Base-by-base conservation (phyloP, 2,888 invertebrate species). In the Chloromyia formosa region DNA sequence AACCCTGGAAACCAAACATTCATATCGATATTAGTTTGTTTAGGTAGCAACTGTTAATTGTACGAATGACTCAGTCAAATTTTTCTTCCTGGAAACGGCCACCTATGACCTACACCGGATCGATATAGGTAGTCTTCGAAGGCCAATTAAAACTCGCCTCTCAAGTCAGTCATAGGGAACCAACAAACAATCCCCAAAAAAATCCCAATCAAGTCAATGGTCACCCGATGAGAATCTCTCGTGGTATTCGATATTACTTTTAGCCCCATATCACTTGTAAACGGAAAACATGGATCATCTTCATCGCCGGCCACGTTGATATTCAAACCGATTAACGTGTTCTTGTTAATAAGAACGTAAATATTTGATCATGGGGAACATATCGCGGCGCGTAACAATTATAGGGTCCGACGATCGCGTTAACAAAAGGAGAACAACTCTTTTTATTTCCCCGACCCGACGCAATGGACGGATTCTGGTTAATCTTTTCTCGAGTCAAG, bases 311-410 rank as follows among this genome's bases (percentile, higher is more conserved):
- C 27, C 27, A 2, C 27, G 7, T 35, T 35, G 27, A 35, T 35
- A 35, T 35, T 35, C 27, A 35, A 62, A 73, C 72, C 56, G 75
- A 73, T 75, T 75, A 75, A 54, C 75, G 66, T 54, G 66, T 42
- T 73, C 66, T 23, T 71, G 56, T 75, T 75, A 75, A 75, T 75
- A 75, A 64, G 64, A 75, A 75, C 60, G 75, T 73, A 75, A 75
- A 75, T 75, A 75, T 75, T 75, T 75, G 73, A 75, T 75, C 60
- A 42, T 49, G 45, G 64, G 64, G 58, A 20, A 35, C 27, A 35
- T 35, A 35, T 35, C 27, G 27, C 27, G 27, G 49, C 16, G 56
- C 71, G 56, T 69, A 71, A 71, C 73, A 73, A 73, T 73, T 73
- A 73, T 60, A 73, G 53, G 73, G 60, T 61, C 73, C 61, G 61